Evolutionary conservation across 2,888 invertebrate species (phyloP).

Genomic region (Pseudolycoriella hygida): DNA sequence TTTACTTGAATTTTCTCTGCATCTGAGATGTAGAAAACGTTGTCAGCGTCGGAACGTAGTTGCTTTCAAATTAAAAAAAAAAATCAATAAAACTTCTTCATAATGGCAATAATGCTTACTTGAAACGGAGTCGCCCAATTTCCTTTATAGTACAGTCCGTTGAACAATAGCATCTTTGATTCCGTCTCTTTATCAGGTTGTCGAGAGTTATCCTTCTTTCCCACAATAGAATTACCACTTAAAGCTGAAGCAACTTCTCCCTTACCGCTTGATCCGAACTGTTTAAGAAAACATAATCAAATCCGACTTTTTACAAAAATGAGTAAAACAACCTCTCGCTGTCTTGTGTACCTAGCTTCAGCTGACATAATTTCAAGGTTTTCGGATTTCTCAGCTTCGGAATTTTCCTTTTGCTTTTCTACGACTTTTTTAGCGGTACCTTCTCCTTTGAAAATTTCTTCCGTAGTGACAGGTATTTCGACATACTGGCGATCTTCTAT

Average conservation of each 20-base stretch:
- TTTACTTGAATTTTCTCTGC: constrained; percentile 39
- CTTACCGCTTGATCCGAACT: constrained; percentile 5
- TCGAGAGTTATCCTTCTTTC: constrained; percentile 19
- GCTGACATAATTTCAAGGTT: constrained; percentile 28
- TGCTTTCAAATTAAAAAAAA: constrained; percentile 10
- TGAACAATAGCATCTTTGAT: constrained; percentile 51
- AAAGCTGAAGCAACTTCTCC: constrained; percentile 39
- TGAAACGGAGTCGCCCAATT: constrained; percentile 54
- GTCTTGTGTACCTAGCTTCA: neutral
- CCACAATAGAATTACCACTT: constrained; percentile 42
- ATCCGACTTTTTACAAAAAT: too few relatives aligned
- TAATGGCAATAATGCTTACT: constrained; percentile 11
- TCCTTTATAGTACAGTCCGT: constrained; percentile 64
- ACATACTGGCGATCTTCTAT: constrained; percentile 29
- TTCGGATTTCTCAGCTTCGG: constrained; percentile 33
- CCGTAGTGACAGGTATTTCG: constrained; percentile 25
- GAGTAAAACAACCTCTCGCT: neutral
- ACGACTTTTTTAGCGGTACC: constrained; percentile 10
- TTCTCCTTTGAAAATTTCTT: constrained; percentile 15
- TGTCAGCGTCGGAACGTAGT: constrained; percentile 24
- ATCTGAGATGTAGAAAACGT: constrained; percentile 44
- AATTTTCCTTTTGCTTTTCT: constrained; percentile 21
- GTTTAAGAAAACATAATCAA: neutral
- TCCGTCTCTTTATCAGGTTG: constrained; percentile 13
- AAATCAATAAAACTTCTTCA: neutral